Evolutionary conservation across 2,113 vertebrate species (phyloP), one percentile per base, ranked within the genome.

Genomic region (Corydoras maculifer): DNA sequence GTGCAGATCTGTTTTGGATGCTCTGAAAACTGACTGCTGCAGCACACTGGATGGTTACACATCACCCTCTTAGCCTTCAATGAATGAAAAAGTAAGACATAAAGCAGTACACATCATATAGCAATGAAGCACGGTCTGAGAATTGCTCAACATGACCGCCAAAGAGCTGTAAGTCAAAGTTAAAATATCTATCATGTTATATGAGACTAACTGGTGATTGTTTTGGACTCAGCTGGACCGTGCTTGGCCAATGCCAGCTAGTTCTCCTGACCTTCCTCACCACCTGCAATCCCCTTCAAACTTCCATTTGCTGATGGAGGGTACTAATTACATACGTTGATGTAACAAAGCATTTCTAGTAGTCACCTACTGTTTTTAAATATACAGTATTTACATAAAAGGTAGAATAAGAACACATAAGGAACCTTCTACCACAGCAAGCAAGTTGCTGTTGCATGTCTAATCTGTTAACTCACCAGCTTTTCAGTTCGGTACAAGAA

Each of bases 401-500:
- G 72, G 68, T 75, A 64, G 67, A 68, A 65, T 69, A 74, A 72
- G 72, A 78, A 78, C 35, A 30, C 62, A 72, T 64, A 75, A 49
- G 8, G 57, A 75, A 69, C 73, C 60, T 69, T 69, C 73, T 51
- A 78, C 77, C 69, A 75, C 59, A 60, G 30, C 8, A 65, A 78
- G 74, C 77, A 78, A 73, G 72, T 58, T 54, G 54, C 83, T 71
- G 80, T 83, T 85, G 79, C 58, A 53, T 85, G 76, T 60, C 57
- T 60, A 50, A 75, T 62, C 74, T 80, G 81, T 84, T 84, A 78
- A 78, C 77, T 77, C 78, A 81, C 84, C 80, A 82, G 79, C 70
- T 82, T 80, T 79, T 79, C 81, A 80, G 74, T 80, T 82, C 76
- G 75, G 84, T 87, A 86, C 79, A 86, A 88, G 75, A 84, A 81